phyloP scores from a whole-genome alignment of 1,140 invertebrate species.

The Heterodera schachtii region DNA sequence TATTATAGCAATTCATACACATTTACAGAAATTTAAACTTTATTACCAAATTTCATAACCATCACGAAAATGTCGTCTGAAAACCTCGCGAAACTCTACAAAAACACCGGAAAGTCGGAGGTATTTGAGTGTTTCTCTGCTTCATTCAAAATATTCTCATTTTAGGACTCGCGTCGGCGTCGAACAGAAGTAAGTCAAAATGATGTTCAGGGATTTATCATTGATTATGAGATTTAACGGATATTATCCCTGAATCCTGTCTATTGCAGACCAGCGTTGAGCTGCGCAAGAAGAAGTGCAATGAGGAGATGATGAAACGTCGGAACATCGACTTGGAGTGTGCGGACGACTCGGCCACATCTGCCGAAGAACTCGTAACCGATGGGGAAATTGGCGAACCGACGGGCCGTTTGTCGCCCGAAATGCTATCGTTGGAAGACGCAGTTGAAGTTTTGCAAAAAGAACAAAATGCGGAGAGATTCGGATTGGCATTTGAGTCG shows the following conservation, averaged over 20 bases:
- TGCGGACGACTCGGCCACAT: constrained; percentile 65
- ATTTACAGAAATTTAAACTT: too few species aligned
- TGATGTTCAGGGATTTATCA: background rate
- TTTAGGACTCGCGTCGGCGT: constrained; percentile 84
- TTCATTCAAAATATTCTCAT: background rate
- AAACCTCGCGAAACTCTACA: constrained; percentile 39
- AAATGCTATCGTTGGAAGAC: constrained; percentile 32
- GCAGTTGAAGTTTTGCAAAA: constrained; percentile 29
- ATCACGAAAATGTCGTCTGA: constrained; percentile 25
- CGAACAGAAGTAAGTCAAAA: constrained; percentile 73
- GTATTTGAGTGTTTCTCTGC: background rate
- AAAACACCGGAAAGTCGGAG: constrained; percentile 38
- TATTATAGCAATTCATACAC: too few species aligned
- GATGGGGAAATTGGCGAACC: background rate
- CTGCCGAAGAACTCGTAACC: constrained; percentile 16
- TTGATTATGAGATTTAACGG: too few species aligned
- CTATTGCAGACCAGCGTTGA: constrained; percentile 81
- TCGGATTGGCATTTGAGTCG: constrained; percentile 41
- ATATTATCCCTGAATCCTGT: too few species aligned
- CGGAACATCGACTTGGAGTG: constrained; percentile 78
- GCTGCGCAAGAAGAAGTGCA: constrained; percentile 89
- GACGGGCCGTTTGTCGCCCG: background rate
- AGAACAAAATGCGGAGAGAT: constrained; percentile 21
- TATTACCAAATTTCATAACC: background rate
- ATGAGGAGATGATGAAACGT: constrained; percentile 89